Base-by-base conservation (phyloP, 2,888 invertebrate species). In the Arctia plantaginis region DNA sequence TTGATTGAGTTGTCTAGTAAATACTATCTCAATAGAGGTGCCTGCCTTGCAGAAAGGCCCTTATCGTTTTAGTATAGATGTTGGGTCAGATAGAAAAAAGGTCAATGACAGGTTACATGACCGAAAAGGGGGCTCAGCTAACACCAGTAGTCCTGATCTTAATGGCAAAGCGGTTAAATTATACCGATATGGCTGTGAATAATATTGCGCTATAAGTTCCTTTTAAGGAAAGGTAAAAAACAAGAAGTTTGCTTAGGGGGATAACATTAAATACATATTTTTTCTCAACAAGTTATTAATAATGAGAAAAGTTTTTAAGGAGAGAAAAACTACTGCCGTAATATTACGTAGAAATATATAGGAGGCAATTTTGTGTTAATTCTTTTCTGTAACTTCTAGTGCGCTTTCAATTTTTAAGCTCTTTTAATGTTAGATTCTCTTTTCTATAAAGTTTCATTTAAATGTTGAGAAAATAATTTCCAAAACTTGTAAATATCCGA, bases 41-140 rank as follows among this genome's bases (percentile, higher is more conserved):
- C 12, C 23, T 69, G 65, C 47, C 65, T 69, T 39, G 69, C 44
- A 51, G 65, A 65, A 51, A 23, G n/a, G 30, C 69, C 65, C n/a
- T 65, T 64, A 69, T 73, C 69, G 51, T 30, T 73, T 47, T 47
- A 39, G 35, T 39, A 64, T 72, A 41, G 33, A 62, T 47, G 41
- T 47, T 47, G 51, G 35, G 68, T 35, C 13, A 30, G 64, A 64
- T 66, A 72, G 47, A 44, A 68, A 62, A 69, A 73, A 62, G 35
- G 33, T 65, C 23, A 44, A 44, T 33, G n/a, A 2, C 35, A 39
- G 27, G 39, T 39, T 15, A 55, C 35, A 55, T 69, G 35, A 39
- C 12, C 55, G 23, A 7, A 62, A 62, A 62, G 30, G 30, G 30
- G 62, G 62, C 30, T 30, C 3, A 13, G 23, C 20, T 44, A 18